Conservation (phyloP, 2,888 invertebrate genomes). For the Desoria tigrina region DNA sequence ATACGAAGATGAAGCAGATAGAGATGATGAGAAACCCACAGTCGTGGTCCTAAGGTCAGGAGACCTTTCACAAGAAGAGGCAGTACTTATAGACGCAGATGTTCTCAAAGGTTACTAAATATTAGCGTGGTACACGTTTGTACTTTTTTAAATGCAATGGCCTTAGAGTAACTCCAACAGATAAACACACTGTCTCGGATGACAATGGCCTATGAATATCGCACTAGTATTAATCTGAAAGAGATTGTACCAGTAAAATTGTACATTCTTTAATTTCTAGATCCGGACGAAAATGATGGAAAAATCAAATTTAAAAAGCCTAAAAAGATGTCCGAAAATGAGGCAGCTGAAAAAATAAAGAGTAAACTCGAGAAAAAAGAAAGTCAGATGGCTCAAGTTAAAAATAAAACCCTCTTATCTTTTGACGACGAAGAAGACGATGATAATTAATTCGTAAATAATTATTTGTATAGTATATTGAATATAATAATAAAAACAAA, state of each 20-base stretch:
- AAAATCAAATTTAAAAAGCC: constrained; percentile 55
- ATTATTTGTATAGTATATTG: too few species aligned
- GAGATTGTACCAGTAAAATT: constrained; percentile 25
- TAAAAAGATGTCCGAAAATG: constrained; percentile 45
- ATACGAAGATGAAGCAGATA: constrained; percentile 61
- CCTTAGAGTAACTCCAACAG: too few species aligned
- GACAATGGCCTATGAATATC: too few species aligned
- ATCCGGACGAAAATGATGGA: constrained; percentile 29
- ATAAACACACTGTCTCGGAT: too few species aligned
- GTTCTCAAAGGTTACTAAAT: constrained; percentile 28
- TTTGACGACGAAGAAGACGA: constrained; percentile 56
- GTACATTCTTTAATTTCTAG: neutral
- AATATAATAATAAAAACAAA: too few species aligned
- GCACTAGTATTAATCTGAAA: constrained; percentile 7
- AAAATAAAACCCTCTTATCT: constrained; percentile 54
- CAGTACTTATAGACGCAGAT: constrained; percentile 57
- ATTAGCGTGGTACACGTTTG: too few species aligned
- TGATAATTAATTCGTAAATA: too few species aligned
- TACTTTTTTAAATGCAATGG: too few species aligned
- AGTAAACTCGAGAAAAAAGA: constrained; percentile 43
- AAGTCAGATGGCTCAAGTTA: constrained; percentile 51
- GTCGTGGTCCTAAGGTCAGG: constrained; percentile 77
- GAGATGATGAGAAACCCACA: constrained; percentile 76
- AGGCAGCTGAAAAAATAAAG: constrained; percentile 21
- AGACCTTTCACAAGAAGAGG: constrained; percentile 79